A percentile compares a stretch with the other conserved stretches of the same genome.
Conservation (phyloP, 1,140 invertebrate species). For the Maconellicoccus hirsutus region DNA sequence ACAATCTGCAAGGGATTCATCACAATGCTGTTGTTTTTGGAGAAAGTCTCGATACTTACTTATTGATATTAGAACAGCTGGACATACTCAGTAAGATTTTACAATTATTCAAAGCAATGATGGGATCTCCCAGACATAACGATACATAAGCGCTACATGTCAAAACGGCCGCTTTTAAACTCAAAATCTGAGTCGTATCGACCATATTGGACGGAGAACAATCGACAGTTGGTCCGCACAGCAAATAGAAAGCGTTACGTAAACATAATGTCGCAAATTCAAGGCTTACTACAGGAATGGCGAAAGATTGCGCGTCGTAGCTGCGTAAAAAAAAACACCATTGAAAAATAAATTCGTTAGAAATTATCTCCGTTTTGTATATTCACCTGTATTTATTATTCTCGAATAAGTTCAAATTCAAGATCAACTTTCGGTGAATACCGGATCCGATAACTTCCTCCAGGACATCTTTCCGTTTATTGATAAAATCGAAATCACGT, state of each 20-base stretch:
- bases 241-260: conserved; percentile 57
- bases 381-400: conserved; percentile 42
- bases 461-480: conserved; percentile 49
- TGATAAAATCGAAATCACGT: conserved; percentile 49
- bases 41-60: conserved; percentile 37
- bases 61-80: conserved; percentile 50
- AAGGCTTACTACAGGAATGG: conserved; percentile 72
- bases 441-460: conserved; percentile 48
- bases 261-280: conserved; percentile 82
- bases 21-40: too few species aligned
- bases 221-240: conserved; percentile 22
- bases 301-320: conserved; percentile 53
- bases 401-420: conserved; percentile 44
- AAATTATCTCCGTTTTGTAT: not conserved
- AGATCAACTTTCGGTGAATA: conserved; percentile 51
- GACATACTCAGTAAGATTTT: conserved; percentile 37
- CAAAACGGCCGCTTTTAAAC: conserved; percentile 47
- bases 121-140: conserved; percentile 71
- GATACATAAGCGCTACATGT: conserved; percentile 70
- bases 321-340: conserved; percentile 32
- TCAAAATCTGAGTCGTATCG: conserved; percentile 23
- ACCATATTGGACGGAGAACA: conserved; percentile 17
- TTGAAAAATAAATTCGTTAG: too few species aligned
- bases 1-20: too few species aligned
- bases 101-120: conserved; percentile 60